phyloP scores from a whole-genome alignment of 2,113 vertebrate genomes.

The Channa maculata region DNA sequence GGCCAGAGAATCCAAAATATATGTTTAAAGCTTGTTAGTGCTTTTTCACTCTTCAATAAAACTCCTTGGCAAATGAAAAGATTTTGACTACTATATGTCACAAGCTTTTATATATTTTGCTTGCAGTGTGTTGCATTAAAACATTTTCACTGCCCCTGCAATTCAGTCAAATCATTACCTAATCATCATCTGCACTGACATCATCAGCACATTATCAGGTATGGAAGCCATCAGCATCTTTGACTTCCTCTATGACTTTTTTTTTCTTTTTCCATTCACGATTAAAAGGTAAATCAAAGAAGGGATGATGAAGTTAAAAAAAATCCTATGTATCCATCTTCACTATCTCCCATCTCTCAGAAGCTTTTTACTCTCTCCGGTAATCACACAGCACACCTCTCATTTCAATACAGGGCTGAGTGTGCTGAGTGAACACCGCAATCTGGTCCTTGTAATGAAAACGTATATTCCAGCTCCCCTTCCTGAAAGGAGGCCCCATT shows the following conservation, averaged over 20 bases:
- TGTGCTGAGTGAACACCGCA: conserved; percentile 68
- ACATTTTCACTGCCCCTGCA: no score
- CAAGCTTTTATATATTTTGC: no score
- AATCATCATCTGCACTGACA: conserved; percentile 3
- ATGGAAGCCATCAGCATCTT: conserved; percentile 9
- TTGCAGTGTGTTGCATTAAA: no score
- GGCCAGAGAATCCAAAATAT: no score
- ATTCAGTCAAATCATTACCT: conserved; percentile 13
- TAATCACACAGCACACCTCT: conserved; percentile 75
- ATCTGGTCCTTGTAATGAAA: conserved; percentile 79
- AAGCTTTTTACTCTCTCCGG: conserved; percentile 73
- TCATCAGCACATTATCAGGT: conserved; percentile 39
- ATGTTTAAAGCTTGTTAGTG: no score
- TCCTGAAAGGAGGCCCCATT: conserved; percentile 80
- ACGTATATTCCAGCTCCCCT: conserved; percentile 76
- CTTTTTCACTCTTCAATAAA: background rate
- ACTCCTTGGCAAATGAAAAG: background rate
- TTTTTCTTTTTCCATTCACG: conserved; percentile 29
- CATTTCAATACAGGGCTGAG: conserved; percentile 76
- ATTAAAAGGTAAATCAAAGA: conserved; percentile 65
- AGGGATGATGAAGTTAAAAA: conserved; percentile 38
- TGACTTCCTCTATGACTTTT: conserved; percentile 36
- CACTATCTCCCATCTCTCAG: conserved; percentile 55
- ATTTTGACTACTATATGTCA: no score
- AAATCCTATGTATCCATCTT: conserved; percentile 41